Evolutionary conservation across 2,888 invertebrate species (phyloP).

Genomic region (Lasioglossum marginatum): DNA sequence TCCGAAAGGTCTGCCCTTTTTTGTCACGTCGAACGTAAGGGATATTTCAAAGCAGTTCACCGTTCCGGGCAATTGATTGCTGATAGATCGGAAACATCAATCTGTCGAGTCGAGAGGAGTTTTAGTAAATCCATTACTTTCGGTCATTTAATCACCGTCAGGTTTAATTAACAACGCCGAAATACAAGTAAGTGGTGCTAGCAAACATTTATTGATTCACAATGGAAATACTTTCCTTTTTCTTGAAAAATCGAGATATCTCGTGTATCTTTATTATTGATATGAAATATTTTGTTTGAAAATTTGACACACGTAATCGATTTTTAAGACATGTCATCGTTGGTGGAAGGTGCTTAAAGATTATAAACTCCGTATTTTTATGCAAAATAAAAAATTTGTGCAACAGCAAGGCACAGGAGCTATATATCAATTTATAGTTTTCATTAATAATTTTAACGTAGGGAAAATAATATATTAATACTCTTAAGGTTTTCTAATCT

Average conservation of each 20-base stretch:
- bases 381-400: too few species aligned
- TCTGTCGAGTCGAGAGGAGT: background rate
- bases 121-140: background rate
- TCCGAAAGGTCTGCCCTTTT: slow-evolving; percentile 13
- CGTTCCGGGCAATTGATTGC: background rate
- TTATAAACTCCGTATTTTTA: too few species aligned
- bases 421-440: too few species aligned
- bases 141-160: background rate
- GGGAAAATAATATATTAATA: too few species aligned
- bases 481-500: too few species aligned
- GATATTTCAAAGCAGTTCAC: background rate
- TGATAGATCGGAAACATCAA: background rate
- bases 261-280: too few species aligned
- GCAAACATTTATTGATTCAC: background rate
- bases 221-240: background rate
- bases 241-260: background rate
- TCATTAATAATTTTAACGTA: too few species aligned
- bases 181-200: background rate
- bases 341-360: too few species aligned
- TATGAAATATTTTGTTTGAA: too few species aligned
- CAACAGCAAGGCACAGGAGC: too few species aligned
- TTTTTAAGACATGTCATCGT: too few species aligned
- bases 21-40: background rate
- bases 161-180: background rate
- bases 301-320: too few species aligned